These are phyloP conservation scores for Sebastolobus alascanus DNA, from an alignment of 2,797 vertebrate genomes.

Conservation along the genomic window DNA sequence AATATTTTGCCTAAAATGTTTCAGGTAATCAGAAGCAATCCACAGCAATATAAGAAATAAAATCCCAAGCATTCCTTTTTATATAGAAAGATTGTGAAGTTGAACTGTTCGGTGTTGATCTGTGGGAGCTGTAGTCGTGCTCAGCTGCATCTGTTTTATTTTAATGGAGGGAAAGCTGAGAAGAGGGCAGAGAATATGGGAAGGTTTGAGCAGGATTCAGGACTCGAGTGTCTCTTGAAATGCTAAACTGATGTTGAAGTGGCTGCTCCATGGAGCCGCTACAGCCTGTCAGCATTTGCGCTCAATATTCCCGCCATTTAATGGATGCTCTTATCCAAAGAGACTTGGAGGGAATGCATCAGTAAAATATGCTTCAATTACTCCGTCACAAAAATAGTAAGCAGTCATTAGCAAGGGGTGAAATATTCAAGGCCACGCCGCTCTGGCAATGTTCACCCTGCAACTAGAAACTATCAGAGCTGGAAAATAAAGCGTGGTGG, in stretches of 20 bases:
- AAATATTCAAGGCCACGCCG: neutral
- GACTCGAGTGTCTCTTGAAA: neutral
- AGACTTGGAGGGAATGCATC: conserved; percentile 7
- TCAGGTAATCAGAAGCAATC: neutral
- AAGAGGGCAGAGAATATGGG: neutral
- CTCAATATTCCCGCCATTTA: conserved; percentile 5
- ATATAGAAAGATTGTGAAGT: neutral
- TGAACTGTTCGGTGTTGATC: neutral
- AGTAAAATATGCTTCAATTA: conserved; percentile 4
- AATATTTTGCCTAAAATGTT: neutral
- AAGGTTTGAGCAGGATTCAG: conserved; percentile 1
- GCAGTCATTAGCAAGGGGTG: neutral
- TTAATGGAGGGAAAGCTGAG: neutral
- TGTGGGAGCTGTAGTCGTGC: neutral
- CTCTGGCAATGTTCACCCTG: neutral
- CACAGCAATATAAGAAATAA: neutral
- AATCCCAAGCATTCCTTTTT: neutral
- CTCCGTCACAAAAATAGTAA: neutral
- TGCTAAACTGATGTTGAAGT: neutral
- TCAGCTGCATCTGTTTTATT: neutral
- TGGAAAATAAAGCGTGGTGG: neutral
- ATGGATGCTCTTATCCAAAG: neutral
- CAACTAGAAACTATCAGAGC: neutral
- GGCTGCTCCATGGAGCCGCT: neutral
- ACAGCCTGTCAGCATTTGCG: conserved; percentile 5